Evolutionary conservation across 2,113 vertebrate species (phyloP).

Genomic region (Crotalus tigris): DNA sequence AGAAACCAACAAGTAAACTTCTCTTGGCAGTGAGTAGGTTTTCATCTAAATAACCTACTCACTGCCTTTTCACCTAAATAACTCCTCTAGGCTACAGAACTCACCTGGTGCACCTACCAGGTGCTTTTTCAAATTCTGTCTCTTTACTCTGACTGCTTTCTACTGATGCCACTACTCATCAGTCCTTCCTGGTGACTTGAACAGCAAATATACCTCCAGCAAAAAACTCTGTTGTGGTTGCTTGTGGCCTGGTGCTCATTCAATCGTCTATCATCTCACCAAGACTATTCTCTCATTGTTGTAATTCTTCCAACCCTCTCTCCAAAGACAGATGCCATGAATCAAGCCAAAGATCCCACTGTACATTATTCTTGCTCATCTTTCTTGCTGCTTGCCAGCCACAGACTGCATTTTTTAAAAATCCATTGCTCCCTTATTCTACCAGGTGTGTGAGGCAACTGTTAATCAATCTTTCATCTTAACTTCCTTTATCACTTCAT

Average conservation of each 20-base stretch:
- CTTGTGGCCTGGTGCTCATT: not conserved
- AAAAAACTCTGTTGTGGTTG: not conserved
- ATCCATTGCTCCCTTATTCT: not conserved
- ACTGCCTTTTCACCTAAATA: not conserved
- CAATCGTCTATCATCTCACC: not conserved
- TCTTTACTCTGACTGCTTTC: not conserved
- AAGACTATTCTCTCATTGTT: not conserved
- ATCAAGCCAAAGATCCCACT: not conserved
- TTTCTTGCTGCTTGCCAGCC: not conserved
- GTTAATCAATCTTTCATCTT: not conserved
- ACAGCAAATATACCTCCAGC: not conserved
- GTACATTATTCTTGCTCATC: not conserved
- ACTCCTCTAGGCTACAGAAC: not conserved
- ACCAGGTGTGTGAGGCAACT: not conserved
- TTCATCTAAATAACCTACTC: not conserved
- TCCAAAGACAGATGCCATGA: not conserved
- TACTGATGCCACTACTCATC: not conserved
- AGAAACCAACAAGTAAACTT: not conserved
- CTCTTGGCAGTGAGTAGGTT: not conserved
- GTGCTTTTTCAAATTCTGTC: not conserved
- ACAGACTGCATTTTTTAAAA: not conserved
- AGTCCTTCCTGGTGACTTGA: not conserved
- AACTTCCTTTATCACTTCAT: not conserved
- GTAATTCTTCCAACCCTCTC: not conserved
- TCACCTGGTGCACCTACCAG: not conserved